Conservation (phyloP, 2,797 vertebrate genomes). For the Lindbergichthys nudifrons region DNA sequence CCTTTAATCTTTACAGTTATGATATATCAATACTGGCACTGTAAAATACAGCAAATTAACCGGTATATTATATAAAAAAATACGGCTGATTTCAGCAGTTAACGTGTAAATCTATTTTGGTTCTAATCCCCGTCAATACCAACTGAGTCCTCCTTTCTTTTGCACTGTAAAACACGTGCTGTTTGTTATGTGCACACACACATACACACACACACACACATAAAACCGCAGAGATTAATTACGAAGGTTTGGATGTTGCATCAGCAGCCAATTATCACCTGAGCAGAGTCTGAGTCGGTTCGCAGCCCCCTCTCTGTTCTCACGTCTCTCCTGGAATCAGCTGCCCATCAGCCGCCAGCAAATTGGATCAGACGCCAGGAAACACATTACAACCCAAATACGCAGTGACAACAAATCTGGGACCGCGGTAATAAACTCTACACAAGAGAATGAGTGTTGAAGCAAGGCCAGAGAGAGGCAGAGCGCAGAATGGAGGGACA, state of each 20-base stretch:
- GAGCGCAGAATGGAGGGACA: constrained; percentile 39
- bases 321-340: constrained; percentile 53
- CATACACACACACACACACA: too few relatives aligned
- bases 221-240: constrained; percentile 63
- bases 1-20: neutral
- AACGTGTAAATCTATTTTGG: neutral
- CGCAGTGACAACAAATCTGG: constrained; percentile 70
- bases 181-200: constrained; percentile 22
- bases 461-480: constrained; percentile 45
- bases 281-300: constrained; percentile 61
- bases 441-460: constrained; percentile 66
- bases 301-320: constrained; percentile 58
- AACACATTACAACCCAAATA: constrained; percentile 67
- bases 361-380: constrained; percentile 63
- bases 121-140: neutral
- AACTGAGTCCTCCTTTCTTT: constrained; percentile 9
- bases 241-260: constrained; percentile 64
- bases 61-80: neutral
- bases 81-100: neutral
- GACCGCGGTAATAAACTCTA: constrained; percentile 63
- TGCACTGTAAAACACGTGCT: constrained; percentile 31
- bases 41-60: neutral
- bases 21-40: neutral
- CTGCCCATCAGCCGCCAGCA: constrained; percentile 54
- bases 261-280: constrained; percentile 82